phyloP scores from a whole-genome alignment of 1,140 invertebrate genomes.

The Cydia pomonella region DNA sequence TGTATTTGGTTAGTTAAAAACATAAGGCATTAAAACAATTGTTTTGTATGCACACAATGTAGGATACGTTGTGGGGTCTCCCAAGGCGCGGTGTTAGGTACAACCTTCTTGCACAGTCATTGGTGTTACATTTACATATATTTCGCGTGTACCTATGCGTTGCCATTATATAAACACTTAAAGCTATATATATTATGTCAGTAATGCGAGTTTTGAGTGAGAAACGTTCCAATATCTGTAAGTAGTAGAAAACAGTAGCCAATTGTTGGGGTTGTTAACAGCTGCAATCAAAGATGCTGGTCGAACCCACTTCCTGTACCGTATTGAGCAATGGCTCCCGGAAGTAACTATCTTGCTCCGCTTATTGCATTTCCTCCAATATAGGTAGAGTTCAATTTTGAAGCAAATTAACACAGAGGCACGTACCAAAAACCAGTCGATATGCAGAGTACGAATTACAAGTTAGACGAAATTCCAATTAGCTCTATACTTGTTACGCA shows the following conservation, averaged over 20 bases:
- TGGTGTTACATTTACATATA: constrained; percentile 48
- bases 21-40: constrained; percentile 21
- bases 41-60: constrained; percentile 23
- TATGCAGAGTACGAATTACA: constrained; percentile 16
- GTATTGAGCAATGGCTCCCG: constrained; percentile 3
- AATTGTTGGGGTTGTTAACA: neutral
- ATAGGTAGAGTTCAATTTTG: constrained; percentile 15
- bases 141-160: constrained; percentile 65
- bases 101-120: constrained; percentile 39
- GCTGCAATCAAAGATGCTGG: constrained; percentile 1
- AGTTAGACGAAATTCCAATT: constrained; percentile 14
- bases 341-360: constrained; percentile 1
- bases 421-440: constrained; percentile 21
- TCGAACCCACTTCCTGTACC: neutral
- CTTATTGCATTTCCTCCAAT: neutral
- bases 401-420: constrained; percentile 9
- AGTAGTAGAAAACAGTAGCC: neutral
- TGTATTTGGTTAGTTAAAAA: constrained; percentile 23
- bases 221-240: constrained; percentile 36
- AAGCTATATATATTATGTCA: constrained; percentile 63
- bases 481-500: constrained; percentile 6
- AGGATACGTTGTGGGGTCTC: constrained; percentile 46
- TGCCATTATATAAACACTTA: constrained; percentile 71
- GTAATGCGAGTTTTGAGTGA: constrained; percentile 61
- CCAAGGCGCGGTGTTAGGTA: constrained; percentile 52